These are phyloP conservation scores for Aptenodytes patagonicus DNA, from an alignment of 2,113 vertebrate genomes.

Conservation along the genomic window DNA sequence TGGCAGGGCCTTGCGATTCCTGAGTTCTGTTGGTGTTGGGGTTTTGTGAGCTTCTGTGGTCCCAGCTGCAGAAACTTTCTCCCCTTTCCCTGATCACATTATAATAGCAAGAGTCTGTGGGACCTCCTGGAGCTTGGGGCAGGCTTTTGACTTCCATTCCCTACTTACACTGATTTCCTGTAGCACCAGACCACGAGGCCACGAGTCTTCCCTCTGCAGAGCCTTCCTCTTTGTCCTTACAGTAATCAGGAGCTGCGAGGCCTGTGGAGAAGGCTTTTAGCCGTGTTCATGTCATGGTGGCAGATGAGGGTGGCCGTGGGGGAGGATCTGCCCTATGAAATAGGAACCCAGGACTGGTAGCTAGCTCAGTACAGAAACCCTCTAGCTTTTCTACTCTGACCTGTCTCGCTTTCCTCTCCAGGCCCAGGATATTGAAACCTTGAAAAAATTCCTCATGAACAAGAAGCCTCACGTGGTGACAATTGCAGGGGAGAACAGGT, in stretches of 20 bases:
- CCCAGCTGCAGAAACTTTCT: not conserved
- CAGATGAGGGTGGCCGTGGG: not conserved
- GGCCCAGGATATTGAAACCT: slow-evolving; percentile 91
- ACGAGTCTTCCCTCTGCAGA: not conserved
- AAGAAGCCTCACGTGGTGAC: slow-evolving; percentile 97
- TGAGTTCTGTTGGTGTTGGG: not conserved
- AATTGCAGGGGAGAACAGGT: slow-evolving; percentile 94
- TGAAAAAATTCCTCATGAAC: slow-evolving; percentile 92
- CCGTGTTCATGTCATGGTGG: not conserved
- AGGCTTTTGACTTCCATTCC: not conserved
- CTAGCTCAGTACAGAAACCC: not conserved
- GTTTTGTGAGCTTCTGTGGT: not conserved
- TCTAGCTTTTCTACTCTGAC: not conserved
- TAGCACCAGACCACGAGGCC: not conserved
- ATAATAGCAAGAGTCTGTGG: not conserved
- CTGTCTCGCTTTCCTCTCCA: slow-evolving; percentile 43
- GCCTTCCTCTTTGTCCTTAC: not conserved
- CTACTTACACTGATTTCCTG: not conserved
- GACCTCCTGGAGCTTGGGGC: not conserved
- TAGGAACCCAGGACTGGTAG: not conserved
- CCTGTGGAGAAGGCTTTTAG: not conserved
- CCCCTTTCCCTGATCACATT: not conserved
- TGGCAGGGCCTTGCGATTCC: not conserved
- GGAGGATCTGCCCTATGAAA: not conserved
- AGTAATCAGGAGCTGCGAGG: not conserved